A percentile compares a stretch with the other conserved stretches of the same genome.
Conservation (phyloP, 2,113 vertebrate genomes). For the Cardinalis cardinalis region DNA sequence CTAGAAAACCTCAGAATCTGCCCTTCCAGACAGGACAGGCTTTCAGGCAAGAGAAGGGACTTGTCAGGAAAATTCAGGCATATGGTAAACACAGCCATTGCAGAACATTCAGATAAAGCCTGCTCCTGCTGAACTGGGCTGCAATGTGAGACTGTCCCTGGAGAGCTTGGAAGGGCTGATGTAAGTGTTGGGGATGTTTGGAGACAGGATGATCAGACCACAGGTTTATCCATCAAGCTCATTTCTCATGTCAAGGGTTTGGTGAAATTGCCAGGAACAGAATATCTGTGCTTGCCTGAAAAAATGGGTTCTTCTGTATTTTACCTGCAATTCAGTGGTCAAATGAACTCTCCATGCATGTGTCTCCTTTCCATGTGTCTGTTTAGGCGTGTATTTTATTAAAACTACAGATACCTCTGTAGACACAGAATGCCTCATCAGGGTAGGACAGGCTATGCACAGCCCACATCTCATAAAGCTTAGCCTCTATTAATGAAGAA, state of each 20-base stretch:
- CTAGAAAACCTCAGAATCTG: not conserved
- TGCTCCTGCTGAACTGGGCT: conserved; percentile 13
- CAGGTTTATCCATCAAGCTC: conserved; percentile 48
- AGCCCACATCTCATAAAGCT: not conserved
- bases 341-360: not conserved
- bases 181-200: conserved; percentile 52
- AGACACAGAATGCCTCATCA: not conserved
- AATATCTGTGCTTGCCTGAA: conserved; percentile 4
- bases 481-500: conserved; percentile 35
- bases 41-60: conserved; percentile 8
- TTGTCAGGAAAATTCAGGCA: conserved; percentile 12
- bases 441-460: not conserved
- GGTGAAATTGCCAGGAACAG: conserved; percentile 16
- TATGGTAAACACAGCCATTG: not conserved
- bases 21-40: not conserved
- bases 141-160: conserved; percentile 10
- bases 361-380: not conserved
- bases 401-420: not conserved
- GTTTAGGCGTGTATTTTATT: conserved; percentile 1
- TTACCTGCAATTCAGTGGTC: conserved; percentile 31
- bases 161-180: conserved; percentile 50
- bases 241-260: conserved; percentile 38
- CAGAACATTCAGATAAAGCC: conserved; percentile 38
- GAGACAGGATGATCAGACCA: conserved; percentile 38
- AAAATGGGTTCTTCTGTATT: not conserved